Evolutionary conservation across 1,140 invertebrate species (phyloP), one percentile per base, ranked within the genome.

Genomic region (Saxidomus purpurata): DNA sequence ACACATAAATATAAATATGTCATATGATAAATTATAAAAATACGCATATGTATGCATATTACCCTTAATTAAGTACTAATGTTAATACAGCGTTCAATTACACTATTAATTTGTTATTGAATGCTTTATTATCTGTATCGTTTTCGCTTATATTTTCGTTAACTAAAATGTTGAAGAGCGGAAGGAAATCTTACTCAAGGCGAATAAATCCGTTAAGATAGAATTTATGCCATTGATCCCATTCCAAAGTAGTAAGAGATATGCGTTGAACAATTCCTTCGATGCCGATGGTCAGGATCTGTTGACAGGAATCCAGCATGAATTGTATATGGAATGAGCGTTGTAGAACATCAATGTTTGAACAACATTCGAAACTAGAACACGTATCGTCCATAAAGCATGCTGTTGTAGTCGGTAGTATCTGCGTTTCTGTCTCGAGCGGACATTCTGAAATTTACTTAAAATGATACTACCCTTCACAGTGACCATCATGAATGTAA

Each of bases 321-420:
- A 71, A 38, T 15, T 22, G 2, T 25, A n/a, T 52, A 13, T 84
- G 36, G 40, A 84, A 71, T 11, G 82, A 49, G 3, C 82, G 59
- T 1, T 71, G 2, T 15, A 84, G 28, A 4, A 22, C 28, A 2
- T 17, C 1, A 0, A 71, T 25, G 71, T 84, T 69, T 34, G 67
- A 22, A 52, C 82, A 84, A 34, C 82, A 84, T 1, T 69, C 63
- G 19, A 84, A 43, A 9, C 63, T n/a, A 9, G 82, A 84, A 55
- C 82, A 69, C 4, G 82, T 43, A 31, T 84, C 43, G 17, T 71
- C 43, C 36, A 84, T 22, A 28, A 25, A 34, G 52, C 82, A 84
- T 34, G 0, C 6, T 22, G 82, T 84, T 2, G 34, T 15, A 1
- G 28, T 9, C 15, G 31, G 11, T 40, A 71, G 1, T 38, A 28